Percentiles rank a stretch among this genome's conserved stretches.
Conservation (phyloP, 2,888 invertebrate genomes). For the Eurytoma californica region DNA sequence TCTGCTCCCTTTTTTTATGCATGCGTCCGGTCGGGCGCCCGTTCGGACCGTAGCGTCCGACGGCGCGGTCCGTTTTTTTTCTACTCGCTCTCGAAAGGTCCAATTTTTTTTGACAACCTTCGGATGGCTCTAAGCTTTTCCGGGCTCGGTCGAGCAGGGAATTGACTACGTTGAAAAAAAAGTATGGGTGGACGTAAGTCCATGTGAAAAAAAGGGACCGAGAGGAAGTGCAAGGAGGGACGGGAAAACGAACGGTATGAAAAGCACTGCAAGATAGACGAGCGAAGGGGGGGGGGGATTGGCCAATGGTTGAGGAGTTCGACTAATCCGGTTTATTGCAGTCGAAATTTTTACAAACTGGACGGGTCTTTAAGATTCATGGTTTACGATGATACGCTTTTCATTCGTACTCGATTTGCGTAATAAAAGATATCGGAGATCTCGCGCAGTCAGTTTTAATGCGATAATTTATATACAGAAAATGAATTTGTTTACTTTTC, state of each 20-base stretch:
- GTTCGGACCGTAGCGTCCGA: constrained; percentile 39
- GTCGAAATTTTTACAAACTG: constrained; percentile 44
- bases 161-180: constrained; percentile 35
- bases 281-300: constrained; percentile 35
- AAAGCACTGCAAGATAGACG: constrained; percentile 51
- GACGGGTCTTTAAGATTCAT: constrained; percentile 3
- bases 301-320: constrained; percentile 31
- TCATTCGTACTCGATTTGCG: not conserved
- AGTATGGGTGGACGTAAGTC: constrained; percentile 18
- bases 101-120: constrained; percentile 54
- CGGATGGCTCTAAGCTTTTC: constrained; percentile 32
- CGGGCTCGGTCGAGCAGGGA: constrained; percentile 1
- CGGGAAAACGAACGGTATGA: constrained; percentile 54
- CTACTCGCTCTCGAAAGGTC: constrained; percentile 26
- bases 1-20: constrained; percentile 39
- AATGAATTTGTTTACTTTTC: not conserved
- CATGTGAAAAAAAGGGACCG: constrained; percentile 29
- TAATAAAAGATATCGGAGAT: not conserved
- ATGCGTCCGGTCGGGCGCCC: constrained; percentile 29
- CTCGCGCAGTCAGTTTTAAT: not conserved
- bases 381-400: constrained; percentile 24
- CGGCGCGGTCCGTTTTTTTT: constrained; percentile 20
- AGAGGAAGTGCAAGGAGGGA: constrained; percentile 38
- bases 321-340: constrained; percentile 49
- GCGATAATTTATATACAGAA: not conserved